phyloP scores from a whole-genome alignment of 2,797 vertebrate species.

The Acipenser transmontanus region DNA sequence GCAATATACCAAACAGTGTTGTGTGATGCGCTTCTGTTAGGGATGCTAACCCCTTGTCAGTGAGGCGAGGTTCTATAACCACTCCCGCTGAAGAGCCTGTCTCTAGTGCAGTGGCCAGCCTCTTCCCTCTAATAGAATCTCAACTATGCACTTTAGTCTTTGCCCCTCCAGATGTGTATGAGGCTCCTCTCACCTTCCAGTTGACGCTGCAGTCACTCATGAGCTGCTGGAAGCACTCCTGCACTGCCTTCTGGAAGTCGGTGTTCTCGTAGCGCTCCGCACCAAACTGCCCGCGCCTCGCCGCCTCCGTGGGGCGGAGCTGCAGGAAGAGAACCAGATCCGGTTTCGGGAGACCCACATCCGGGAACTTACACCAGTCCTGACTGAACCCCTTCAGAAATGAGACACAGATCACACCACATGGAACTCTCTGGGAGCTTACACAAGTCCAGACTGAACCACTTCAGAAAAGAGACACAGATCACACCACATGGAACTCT shows the following conservation, averaged over 20 bases:
- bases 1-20: no score
- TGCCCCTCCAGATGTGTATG: neutral
- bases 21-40: no score
- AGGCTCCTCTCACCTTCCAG: slow-evolving; percentile 74
- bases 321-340: slow-evolving; percentile 87
- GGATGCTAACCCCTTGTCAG: no score
- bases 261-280: slow-evolving; percentile 75
- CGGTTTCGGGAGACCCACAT: slow-evolving; percentile 85
- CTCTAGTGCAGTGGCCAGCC: no score
- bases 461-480: no score
- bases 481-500: slow-evolving; percentile 36
- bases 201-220: slow-evolving; percentile 72
- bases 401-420: neutral
- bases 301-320: slow-evolving; percentile 56
- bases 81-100: no score
- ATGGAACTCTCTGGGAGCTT: no score
- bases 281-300: slow-evolving; percentile 71
- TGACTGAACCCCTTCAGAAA: slow-evolving; percentile 70
- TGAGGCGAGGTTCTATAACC: no score
- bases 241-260: slow-evolving; percentile 69
- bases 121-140: no score
- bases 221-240: slow-evolving; percentile 65
- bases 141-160: no score
- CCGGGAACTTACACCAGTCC: slow-evolving; percentile 85
- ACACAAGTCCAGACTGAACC: no score